phyloP scores from a whole-genome alignment of 1,140 invertebrate species.

The Campoletis sonorensis region DNA sequence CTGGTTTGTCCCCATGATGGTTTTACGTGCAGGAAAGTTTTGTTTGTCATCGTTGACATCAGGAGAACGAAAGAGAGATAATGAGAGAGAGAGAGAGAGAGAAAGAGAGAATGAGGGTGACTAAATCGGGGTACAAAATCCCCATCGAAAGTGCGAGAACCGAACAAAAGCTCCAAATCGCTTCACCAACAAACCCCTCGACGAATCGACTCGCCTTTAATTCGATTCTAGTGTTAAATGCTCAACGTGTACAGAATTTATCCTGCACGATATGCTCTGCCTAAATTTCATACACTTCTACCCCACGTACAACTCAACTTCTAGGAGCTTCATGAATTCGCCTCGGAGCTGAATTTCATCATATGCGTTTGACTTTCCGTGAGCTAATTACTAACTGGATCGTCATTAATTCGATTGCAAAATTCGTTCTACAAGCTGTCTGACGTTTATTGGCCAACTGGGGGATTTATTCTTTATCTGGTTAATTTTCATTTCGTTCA shows the following conservation, averaged over 20 bases:
- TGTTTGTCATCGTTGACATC: background rate
- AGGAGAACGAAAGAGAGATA: background rate
- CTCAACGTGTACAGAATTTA: background rate
- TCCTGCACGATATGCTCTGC: background rate
- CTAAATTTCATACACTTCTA: background rate
- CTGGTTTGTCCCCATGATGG: background rate
- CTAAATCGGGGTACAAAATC: background rate
- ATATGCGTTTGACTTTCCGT: too few relatives aligned
- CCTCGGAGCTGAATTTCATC: background rate
- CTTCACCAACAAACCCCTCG: conserved; percentile 21
- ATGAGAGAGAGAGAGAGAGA: background rate
- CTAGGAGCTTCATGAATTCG: background rate
- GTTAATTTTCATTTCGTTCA: too few relatives aligned
- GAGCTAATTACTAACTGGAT: too few relatives aligned
- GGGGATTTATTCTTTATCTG: too few relatives aligned
- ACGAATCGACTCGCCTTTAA: conserved; percentile 20
- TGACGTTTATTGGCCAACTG: too few relatives aligned
- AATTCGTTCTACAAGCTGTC: too few relatives aligned
- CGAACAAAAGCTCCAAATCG: conserved; percentile 9
- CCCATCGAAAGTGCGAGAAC: conserved; percentile 1
- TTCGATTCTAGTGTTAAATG: conserved; percentile 22
- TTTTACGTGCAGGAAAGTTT: background rate
- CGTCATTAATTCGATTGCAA: too few relatives aligned
- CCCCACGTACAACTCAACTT: background rate
- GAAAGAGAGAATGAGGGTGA: background rate